phyloP scores from a whole-genome alignment of 1,140 invertebrate genomes.

The Drosophila pachea region DNA sequence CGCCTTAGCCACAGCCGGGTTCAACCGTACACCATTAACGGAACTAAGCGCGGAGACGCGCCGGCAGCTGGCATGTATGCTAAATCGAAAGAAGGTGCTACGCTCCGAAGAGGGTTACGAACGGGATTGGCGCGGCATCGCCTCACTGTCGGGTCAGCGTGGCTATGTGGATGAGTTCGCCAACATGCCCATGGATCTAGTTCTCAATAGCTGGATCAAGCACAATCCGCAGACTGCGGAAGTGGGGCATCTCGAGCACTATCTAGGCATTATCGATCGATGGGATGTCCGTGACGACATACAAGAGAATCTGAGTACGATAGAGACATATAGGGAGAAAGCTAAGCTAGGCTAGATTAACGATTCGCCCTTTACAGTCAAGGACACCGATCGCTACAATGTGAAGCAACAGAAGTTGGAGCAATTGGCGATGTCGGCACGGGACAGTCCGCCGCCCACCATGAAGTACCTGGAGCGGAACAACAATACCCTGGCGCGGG shows the following conservation, averaged over 20 bases:
- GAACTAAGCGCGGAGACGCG: conserved; percentile 79
- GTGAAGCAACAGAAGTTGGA: conserved; percentile 56
- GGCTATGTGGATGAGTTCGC: conserved; percentile 47
- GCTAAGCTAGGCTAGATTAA: background rate
- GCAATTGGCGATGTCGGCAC: conserved; percentile 36
- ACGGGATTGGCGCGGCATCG: conserved; percentile 86
- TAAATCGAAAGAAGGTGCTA: conserved; percentile 83
- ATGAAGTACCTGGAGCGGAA: conserved; percentile 45
- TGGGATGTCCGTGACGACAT: conserved; percentile 84
- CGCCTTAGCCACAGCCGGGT: conserved; percentile 32
- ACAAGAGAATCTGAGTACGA: conserved; percentile 80
- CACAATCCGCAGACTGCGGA: conserved; percentile 76
- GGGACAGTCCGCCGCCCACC: conserved; percentile 40
- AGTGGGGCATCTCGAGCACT: conserved; percentile 80
- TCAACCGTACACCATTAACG: conserved; percentile 73
- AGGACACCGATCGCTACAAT: conserved; percentile 60
- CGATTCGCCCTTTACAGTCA: conserved; percentile 65
- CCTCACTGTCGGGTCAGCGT: conserved; percentile 79
- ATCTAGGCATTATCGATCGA: conserved; percentile 82
- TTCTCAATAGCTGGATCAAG: conserved; percentile 80
- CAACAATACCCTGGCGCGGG: conserved; percentile 51
- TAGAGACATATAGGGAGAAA: conserved; percentile 18
- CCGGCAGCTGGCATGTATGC: conserved; percentile 79
- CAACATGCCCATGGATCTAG: conserved; percentile 80
- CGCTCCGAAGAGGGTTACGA: conserved; percentile 81